These are phyloP conservation scores for Drosophila tripunctata DNA, from an alignment of 2,888 invertebrate species.

Conservation along the genomic window DNA sequence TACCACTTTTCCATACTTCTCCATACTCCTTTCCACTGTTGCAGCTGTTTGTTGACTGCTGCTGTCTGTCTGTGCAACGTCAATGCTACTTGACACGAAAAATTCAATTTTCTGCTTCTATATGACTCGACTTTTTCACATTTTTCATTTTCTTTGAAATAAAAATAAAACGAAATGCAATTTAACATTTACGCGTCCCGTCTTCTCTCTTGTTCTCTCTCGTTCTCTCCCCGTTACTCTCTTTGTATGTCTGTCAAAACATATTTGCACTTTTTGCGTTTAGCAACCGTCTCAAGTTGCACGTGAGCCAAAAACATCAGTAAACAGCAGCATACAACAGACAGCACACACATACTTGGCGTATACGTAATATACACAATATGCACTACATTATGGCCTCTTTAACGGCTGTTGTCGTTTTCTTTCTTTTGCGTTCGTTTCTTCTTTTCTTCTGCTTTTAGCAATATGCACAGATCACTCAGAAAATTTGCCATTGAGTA, in stretches of 20 bases:
- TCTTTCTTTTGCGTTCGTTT: background rate
- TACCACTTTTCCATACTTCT: background rate
- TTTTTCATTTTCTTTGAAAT: constrained; percentile 57
- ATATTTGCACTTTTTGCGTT: constrained; percentile 22
- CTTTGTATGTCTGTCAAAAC: constrained; percentile 19
- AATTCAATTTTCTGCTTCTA: constrained; percentile 69
- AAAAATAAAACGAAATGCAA: constrained; percentile 63
- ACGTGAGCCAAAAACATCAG: constrained; percentile 25
- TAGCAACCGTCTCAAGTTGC: constrained; percentile 20
- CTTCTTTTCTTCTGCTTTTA: background rate
- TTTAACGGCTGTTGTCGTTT: background rate
- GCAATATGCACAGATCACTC: background rate
- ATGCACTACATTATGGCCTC: constrained; percentile 1
- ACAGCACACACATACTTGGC: constrained; percentile 14
- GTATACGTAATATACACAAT: constrained; percentile 44
- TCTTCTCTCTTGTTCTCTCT: background rate
- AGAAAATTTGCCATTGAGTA: background rate
- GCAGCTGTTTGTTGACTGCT: constrained; percentile 15
- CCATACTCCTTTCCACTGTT: background rate
- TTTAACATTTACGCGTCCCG: constrained; percentile 65
- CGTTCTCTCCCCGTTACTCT: background rate
- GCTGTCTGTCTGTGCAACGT: constrained; percentile 38
- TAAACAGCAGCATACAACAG: constrained; percentile 15
- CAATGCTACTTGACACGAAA: constrained; percentile 72
- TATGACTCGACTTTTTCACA: constrained; percentile 50